A percentile compares a stretch with the other conserved stretches of the same genome.
phyloP scores from a whole-genome alignment of 2,888 invertebrate genomes.

The Caenorhabditis zanzibari region DNA sequence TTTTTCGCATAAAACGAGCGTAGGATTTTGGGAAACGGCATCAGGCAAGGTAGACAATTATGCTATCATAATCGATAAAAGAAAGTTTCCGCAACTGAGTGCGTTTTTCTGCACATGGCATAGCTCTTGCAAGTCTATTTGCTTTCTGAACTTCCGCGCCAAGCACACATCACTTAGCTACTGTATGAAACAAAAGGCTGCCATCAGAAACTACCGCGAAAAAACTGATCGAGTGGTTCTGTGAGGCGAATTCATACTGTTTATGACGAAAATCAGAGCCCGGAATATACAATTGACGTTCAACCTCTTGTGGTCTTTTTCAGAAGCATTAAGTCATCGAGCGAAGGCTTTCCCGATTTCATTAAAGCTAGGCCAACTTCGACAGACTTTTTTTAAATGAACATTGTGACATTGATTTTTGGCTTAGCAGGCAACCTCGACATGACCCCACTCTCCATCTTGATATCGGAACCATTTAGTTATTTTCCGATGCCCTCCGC shows the following conservation, averaged over 20 bases:
- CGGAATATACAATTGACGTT: too few relatives aligned
- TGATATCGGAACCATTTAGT: slow-evolving; percentile 29
- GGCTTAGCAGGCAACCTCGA: slow-evolving; percentile 17
- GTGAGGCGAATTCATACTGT: neutral
- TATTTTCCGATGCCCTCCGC: slow-evolving; percentile 7
- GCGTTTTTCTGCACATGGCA: slow-evolving; percentile 9
- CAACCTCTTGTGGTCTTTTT: too few relatives aligned
- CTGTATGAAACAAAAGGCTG: slow-evolving; percentile 43
- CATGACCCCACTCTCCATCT: slow-evolving; percentile 46
- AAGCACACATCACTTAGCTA: slow-evolving; percentile 50
- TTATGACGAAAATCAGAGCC: neutral
- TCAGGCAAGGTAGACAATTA: neutral
- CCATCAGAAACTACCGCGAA: neutral
- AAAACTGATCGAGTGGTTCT: neutral
- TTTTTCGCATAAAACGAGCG: slow-evolving; percentile 11
- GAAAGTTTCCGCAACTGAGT: slow-evolving; percentile 20
- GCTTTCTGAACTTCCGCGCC: slow-evolving; percentile 31
- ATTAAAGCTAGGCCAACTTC: slow-evolving; percentile 8
- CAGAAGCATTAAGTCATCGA: too few relatives aligned
- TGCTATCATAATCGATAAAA: slow-evolving; percentile 37
- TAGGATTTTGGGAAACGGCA: neutral
- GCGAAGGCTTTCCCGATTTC: neutral
- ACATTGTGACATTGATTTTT: slow-evolving; percentile 45
- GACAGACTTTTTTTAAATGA: slow-evolving; percentile 15
- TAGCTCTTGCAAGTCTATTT: slow-evolving; percentile 27